Percentiles rank a stretch among this genome's conserved stretches.
Evolutionary conservation across 2,888 invertebrate genomes (phyloP).

Genomic region (Agrypnus murinus): DNA sequence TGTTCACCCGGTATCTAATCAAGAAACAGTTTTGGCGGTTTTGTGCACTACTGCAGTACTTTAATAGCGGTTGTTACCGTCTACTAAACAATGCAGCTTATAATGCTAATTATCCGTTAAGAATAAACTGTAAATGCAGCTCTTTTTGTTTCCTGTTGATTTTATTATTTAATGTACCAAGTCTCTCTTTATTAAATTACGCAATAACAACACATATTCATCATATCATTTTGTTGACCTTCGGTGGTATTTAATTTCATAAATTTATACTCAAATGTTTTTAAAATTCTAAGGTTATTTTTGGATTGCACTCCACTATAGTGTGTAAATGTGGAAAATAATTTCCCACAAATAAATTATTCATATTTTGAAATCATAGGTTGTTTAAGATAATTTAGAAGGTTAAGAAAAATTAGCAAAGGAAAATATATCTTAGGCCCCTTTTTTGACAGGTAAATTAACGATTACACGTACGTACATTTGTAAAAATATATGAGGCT

Average conservation of each 20-base stretch:
- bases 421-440: too few relatives aligned
- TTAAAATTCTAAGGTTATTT: neutral
- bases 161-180: too few relatives aligned
- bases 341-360: constrained; percentile 7
- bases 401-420: constrained; percentile 12
- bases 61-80: neutral
- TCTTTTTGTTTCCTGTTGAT: constrained; percentile 16
- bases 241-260: neutral
- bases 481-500: constrained; percentile 7
- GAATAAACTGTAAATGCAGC: constrained; percentile 13
- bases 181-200: neutral
- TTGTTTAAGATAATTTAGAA: neutral
- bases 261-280: neutral
- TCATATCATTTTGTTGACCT: constrained; percentile 2
- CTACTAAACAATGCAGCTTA: too few relatives aligned
- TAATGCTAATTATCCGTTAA: too few relatives aligned
- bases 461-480: neutral
- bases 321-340: neutral
- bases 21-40: neutral
- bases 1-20: neutral
- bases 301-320: neutral
- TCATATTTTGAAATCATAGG: constrained; percentile 1
- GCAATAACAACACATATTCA: constrained; percentile 1
- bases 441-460: constrained; percentile 6
- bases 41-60: neutral